These are phyloP conservation scores for Mactra quadrangularis DNA, from an alignment of 1,140 invertebrate genomes.

Conservation along the genomic window DNA sequence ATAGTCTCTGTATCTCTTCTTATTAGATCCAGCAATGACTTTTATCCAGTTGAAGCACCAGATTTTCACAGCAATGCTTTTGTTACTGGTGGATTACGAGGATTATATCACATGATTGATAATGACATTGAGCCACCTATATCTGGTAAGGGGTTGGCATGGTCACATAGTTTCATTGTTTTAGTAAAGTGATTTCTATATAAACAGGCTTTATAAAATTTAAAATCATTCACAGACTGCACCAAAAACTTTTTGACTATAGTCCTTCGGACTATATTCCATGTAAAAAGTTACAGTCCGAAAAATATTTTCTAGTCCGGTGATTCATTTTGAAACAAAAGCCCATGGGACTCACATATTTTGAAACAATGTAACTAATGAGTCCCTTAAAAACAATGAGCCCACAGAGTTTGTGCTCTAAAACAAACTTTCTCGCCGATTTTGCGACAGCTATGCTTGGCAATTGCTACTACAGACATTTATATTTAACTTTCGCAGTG, in stretches of 20 bases:
- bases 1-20: too few relatives aligned
- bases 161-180: neutral
- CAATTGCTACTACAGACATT: too few relatives aligned
- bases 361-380: too few relatives aligned
- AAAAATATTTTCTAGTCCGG: too few relatives aligned
- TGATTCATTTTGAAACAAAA: too few relatives aligned
- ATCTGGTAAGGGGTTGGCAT: conserved; percentile 8
- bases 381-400: too few relatives aligned
- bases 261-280: neutral
- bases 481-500: too few relatives aligned
- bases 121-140: conserved; percentile 15
- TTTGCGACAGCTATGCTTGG: too few relatives aligned
- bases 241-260: neutral
- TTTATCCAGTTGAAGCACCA: conserved; percentile 18
- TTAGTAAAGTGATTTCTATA: neutral
- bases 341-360: too few relatives aligned
- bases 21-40: conserved; percentile 24
- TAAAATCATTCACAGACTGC: neutral
- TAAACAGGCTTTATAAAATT: neutral
- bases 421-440: too few relatives aligned
- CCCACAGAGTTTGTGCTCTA: too few relatives aligned
- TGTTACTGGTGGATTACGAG: conserved; percentile 36
- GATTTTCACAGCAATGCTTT: conserved; percentile 16
- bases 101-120: conserved; percentile 35
- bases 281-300: neutral